Percentiles rank a stretch among this genome's conserved stretches.
Evolutionary conservation across 1,140 invertebrate species (phyloP).

Genomic region (Nasonia longicornis): DNA sequence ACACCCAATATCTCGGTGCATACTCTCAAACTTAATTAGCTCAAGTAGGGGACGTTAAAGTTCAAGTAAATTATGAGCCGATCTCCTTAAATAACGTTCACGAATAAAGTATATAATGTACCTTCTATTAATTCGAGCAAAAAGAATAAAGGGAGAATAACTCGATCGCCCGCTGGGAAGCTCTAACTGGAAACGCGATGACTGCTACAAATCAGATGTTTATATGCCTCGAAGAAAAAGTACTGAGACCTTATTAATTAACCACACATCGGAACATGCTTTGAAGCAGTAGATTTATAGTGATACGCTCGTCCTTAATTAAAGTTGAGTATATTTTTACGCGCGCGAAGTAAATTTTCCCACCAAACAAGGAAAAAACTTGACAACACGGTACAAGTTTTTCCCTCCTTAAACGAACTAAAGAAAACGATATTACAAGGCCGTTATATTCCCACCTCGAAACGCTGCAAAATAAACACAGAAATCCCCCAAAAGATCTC

Average conservation of each 20-base stretch:
- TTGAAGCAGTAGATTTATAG: background rate
- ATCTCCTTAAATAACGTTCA: constrained; percentile 5
- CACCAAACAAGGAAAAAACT: background rate
- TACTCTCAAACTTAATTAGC: background rate
- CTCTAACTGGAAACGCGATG: constrained; percentile 2
- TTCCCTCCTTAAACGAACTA: too few species aligned
- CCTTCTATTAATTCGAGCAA: background rate
- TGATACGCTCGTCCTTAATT: background rate
- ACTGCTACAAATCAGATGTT: constrained; percentile 12
- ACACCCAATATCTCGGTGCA: background rate
- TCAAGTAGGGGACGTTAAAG: background rate
- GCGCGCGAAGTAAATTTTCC: background rate
- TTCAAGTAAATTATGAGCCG: constrained; percentile 1
- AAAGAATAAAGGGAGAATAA: constrained; percentile 7
- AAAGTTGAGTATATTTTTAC: background rate
- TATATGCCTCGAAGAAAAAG: background rate
- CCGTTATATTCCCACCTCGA: too few species aligned
- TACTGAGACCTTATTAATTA: constrained; percentile 8
- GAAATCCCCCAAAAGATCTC: too few species aligned
- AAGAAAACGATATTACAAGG: too few species aligned
- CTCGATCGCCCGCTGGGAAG: constrained; percentile 18
- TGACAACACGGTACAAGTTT: background rate
- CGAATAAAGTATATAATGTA: background rate
- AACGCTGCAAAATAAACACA: too few species aligned
- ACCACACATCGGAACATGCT: background rate